Evolutionary conservation across 1,140 invertebrate genomes (phyloP).

Genomic region (Aphelenchoides fujianensis): DNA sequence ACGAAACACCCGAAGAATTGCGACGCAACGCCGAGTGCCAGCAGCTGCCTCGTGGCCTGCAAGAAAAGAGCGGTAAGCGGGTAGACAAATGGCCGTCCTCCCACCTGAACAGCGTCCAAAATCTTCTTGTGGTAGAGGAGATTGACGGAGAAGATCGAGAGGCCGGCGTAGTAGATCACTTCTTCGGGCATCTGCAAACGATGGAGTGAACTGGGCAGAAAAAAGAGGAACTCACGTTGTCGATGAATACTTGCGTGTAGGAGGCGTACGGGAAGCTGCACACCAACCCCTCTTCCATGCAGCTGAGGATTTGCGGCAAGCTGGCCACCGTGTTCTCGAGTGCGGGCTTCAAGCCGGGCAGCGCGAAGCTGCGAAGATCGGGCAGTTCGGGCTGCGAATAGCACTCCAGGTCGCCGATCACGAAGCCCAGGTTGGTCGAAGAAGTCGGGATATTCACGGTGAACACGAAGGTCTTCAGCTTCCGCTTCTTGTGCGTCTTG

Average conservation of each 20-base stretch:
- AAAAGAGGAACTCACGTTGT: conserved; percentile 77
- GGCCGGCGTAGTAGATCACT: conserved; percentile 38
- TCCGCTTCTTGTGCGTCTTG: conserved; percentile 25
- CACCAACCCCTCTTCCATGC: conserved; percentile 94
- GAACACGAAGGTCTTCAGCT: conserved; percentile 48
- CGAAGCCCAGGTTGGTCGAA: conserved; percentile 58
- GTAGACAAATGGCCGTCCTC: no score
- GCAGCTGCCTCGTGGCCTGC: conserved; percentile 70
- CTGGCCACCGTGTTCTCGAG: conserved; percentile 53
- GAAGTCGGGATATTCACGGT: conserved; percentile 51
- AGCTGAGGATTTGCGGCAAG: conserved; percentile 74
- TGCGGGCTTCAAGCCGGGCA: conserved; percentile 49
- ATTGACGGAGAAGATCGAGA: conserved; percentile 52
- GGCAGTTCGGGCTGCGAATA: conserved; percentile 53
- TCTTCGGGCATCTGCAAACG: conserved; percentile 68
- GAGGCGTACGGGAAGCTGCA: conserved; percentile 86
- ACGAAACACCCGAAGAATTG: conserved; percentile 99
- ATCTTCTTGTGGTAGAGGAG: conserved; percentile 67
- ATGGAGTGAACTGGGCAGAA: no score
- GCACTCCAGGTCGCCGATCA: conserved; percentile 51
- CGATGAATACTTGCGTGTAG: conserved; percentile 97
- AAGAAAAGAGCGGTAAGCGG: no score
- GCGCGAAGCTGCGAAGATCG: conserved; percentile 49
- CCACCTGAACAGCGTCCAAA: conserved; percentile 66
- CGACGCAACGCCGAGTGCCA: conserved; percentile 89